Evolutionary conservation across 2,888 invertebrate genomes (phyloP), one percentile per base, ranked within the genome.

Genomic region (Eupithecia pulchellata): DNA sequence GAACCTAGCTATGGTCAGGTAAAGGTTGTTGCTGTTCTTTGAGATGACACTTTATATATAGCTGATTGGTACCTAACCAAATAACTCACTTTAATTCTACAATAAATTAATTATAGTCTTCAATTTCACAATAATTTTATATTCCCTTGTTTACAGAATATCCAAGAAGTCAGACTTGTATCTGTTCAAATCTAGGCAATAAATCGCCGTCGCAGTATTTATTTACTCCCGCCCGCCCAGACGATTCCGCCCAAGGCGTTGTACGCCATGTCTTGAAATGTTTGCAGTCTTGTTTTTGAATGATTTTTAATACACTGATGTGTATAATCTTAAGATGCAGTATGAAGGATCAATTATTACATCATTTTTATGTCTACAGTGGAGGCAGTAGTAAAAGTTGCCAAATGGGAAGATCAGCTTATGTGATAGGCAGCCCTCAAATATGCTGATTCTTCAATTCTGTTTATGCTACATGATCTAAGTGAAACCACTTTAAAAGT

Each of bases 141-240:
- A 25, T 52, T 60, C 11, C 30, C n/a, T 58, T 60, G 58, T 60
- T 60, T 60, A 60, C 58, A 60, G n/a, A n/a, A 60, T 52, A 29
- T 57, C 34, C 34, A 32, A 61, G 61, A 34, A 61, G 61, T 61
- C 34, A 61, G 34, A 20, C 11, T 34, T 34, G 74, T 77, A 79
- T 83, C 78, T 82, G 78, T 79, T 79, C 79, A 67, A 63, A 68
- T 74, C 72, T 73, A 70, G 69, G 91, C 89, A 89, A 93, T 92
- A 93, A 92, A 93, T 93, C 89, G 86, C 82, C 84, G 89, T 89
- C 88, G 84, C 83, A 82, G 84, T 91, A 92, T 92, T 91, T 93
- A 93, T 92, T 91, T 91, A 90, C 89, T 86, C 78, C 78, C 73
- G 80, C 79, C 78, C 71, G 77, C 81, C 83, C 82, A 75, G 79